Base-by-base conservation (phyloP, 1,140 invertebrate species). In the Eumeta japonica region DNA sequence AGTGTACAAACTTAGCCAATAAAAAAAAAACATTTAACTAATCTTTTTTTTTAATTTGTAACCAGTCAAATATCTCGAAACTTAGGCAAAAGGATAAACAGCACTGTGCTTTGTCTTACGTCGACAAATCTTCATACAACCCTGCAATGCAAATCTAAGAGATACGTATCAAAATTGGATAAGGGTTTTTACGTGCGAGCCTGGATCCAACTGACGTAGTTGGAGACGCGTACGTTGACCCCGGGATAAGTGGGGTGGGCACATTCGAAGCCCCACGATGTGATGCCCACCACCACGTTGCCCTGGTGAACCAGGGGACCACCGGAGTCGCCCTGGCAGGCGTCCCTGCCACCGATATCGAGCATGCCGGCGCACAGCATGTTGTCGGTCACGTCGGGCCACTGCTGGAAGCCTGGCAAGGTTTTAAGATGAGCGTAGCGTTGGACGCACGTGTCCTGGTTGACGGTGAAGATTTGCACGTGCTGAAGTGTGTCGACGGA, bases 271-370 rank as follows among this genome's bases (percentile, higher is more conserved):
- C 75, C 75, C 77, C 78, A 83, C 2, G 80, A 82, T 0, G 79
- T 76, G 15, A 84, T 67, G 7, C 83, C 83, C 5, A 73, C 58
- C 16, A 70, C 41, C 12, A 76, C 55, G 37, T 59, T 35, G 9
- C 61, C 53, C 9, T 68, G 47, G 44, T 78, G 78, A 2, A 78
- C 55, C 3, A 84, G 43, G 0, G 83, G 83, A 1, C 83, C 83
- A 2, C 83, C 83, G 1, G 77, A 79, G 52, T 85, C 83, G 14
- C 82, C 81, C 58, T 81, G 84, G 52, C 87, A 89, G 3, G 85
- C 83, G 37, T 66, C 62, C 31, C 56, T 58, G 16, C 58, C 60
- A 3, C 60, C 60, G 2, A 50, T 36, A 36, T 64, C 37, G 11
- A 57, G 50, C 14, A 57, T 46, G 10, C 62, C 62, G 15, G 53